Evolutionary conservation across 1,140 invertebrate species (phyloP).

Genomic region (Ips nitidus): DNA sequence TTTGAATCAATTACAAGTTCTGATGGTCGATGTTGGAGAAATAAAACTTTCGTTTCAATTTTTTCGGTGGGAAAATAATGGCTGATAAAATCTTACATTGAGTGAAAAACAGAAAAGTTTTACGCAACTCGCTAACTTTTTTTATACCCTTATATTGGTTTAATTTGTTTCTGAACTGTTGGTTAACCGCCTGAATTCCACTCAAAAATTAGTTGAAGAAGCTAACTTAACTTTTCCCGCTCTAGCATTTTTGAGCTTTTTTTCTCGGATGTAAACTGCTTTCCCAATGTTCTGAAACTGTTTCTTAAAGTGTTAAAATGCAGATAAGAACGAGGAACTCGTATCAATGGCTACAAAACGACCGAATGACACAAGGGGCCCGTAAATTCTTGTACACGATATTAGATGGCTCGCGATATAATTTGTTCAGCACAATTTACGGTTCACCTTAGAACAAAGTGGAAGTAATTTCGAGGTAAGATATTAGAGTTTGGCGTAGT

Average conservation of each 20-base stretch:
- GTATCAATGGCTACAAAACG: not conserved
- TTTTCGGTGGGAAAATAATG: not conserved
- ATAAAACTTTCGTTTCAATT: not conserved
- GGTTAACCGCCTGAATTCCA: not conserved
- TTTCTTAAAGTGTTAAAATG: no score
- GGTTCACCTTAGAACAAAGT: slow-evolving; percentile 19
- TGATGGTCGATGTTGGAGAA: not conserved
- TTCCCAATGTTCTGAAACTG: no score
- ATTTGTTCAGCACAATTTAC: slow-evolving; percentile 20
- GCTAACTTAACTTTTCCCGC: not conserved
- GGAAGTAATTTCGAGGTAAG: slow-evolving; percentile 28
- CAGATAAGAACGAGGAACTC: not conserved
- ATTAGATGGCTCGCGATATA: slow-evolving; percentile 23
- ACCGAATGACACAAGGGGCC: slow-evolving; percentile 2
- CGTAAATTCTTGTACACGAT: slow-evolving; percentile 26
- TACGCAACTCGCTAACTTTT: not conserved
- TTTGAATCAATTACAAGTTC: not conserved
- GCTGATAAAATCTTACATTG: slow-evolving; percentile 2
- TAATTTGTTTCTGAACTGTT: not conserved
- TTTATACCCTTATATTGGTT: not conserved
- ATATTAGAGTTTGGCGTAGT: slow-evolving; percentile 21
- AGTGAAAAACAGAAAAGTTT: not conserved
- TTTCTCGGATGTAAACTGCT: not conserved
- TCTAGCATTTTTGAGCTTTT: not conserved
- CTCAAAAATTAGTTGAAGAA: not conserved